Evolutionary conservation across 2,113 vertebrate genomes (phyloP).

Genomic region (Platichthys flesus): DNA sequence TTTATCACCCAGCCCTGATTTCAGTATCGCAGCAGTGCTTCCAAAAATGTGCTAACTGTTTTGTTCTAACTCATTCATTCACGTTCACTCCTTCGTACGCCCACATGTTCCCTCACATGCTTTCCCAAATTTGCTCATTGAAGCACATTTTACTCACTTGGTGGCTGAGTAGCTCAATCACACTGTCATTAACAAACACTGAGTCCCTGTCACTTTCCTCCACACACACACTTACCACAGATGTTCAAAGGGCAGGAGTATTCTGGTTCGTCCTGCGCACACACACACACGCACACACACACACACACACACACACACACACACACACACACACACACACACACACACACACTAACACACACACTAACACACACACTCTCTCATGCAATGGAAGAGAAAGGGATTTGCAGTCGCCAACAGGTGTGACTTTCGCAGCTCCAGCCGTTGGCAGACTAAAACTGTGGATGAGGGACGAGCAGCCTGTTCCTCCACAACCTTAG

Average conservation of each 20-base stretch:
- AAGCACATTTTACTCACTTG: slow-evolving; percentile 17
- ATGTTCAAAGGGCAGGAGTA: slow-evolving; percentile 56
- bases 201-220: slow-evolving; percentile 39
- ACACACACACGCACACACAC: slow-evolving; percentile 6
- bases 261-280: slow-evolving; percentile 41
- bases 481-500: slow-evolving; percentile 73
- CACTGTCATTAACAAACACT: slow-evolving; percentile 38
- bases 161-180: slow-evolving; percentile 12
- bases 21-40: background rate
- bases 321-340: slow-evolving; percentile 5
- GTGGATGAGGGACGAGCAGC: slow-evolving; percentile 61
- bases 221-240: slow-evolving; percentile 58
- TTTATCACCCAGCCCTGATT: background rate
- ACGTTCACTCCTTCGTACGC: slow-evolving; percentile 29
- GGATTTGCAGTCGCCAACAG: slow-evolving; percentile 48
- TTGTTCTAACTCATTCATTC: slow-evolving; percentile 9
- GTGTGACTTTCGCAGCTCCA: slow-evolving; percentile 73
- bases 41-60: slow-evolving; percentile 2
- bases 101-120: background rate
- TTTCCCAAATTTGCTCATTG: slow-evolving; percentile 15
- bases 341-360: slow-evolving; percentile 22
- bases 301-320: background rate
- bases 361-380: background rate
- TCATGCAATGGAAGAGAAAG: background rate
- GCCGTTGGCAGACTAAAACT: slow-evolving; percentile 50